These are phyloP conservation scores for Lates calcarifer DNA, from an alignment of 2,113 vertebrate species.

Conservation along the genomic window DNA sequence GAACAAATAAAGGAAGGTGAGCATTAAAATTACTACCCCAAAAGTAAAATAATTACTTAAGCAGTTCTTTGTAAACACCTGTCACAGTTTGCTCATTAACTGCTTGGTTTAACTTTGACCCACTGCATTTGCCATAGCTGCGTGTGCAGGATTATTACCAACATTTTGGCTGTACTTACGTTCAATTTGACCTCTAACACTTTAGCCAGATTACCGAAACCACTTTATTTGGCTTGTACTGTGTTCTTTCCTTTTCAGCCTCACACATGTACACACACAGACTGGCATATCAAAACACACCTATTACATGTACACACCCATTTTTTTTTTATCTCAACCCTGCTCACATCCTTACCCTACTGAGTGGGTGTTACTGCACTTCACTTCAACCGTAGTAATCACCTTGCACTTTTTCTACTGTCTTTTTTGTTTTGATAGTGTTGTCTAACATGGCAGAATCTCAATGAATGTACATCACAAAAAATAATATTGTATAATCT, in stretches of 20 bases:
- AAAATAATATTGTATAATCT: too few species aligned
- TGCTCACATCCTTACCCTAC: neutral
- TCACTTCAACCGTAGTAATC: neutral
- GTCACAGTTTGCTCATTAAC: neutral
- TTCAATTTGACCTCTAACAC: constrained; percentile 1
- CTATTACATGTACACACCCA: neutral
- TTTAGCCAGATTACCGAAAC: neutral
- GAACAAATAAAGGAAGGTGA: neutral
- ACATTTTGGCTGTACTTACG: neutral
- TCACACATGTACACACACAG: neutral
- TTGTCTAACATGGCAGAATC: too few species aligned
- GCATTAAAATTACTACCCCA: neutral
- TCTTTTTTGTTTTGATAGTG: neutral
- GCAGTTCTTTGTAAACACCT: neutral
- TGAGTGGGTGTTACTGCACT: neutral
- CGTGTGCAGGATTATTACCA: neutral
- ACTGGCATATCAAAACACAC: neutral
- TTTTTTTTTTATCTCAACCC: constrained; percentile 1
- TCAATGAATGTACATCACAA: neutral
- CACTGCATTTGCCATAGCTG: neutral
- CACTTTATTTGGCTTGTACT: neutral
- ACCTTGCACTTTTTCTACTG: neutral
- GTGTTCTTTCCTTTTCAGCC: neutral
- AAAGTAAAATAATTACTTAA: neutral
- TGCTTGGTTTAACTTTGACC: neutral